These are phyloP conservation scores for Aplocera efformata DNA, from an alignment of 2,888 invertebrate species.

Conservation along the genomic window DNA sequence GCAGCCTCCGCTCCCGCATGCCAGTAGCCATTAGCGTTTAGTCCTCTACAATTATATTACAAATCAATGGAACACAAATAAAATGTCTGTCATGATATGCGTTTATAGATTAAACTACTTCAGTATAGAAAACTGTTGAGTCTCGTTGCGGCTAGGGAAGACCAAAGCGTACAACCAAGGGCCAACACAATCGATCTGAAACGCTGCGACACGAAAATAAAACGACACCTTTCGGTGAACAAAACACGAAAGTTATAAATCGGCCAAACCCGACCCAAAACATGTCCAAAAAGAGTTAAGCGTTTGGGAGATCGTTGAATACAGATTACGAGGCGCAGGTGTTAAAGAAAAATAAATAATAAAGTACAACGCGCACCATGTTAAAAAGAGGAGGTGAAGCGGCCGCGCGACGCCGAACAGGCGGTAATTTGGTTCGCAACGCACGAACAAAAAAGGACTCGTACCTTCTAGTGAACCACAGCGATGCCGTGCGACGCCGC, in stretches of 20 bases:
- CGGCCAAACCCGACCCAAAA: slow-evolving; percentile 58
- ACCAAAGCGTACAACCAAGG: slow-evolving; percentile 49
- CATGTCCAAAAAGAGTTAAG: slow-evolving; percentile 76
- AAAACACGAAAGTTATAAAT: slow-evolving; percentile 70
- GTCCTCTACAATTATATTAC: slow-evolving; percentile 49
- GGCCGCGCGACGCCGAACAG: slow-evolving; percentile 74
- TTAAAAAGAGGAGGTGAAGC: slow-evolving; percentile 68
- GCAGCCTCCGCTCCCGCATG: slow-evolving; percentile 36
- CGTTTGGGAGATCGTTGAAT: slow-evolving; percentile 76
- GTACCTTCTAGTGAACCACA: slow-evolving; percentile 60
- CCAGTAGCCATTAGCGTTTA: slow-evolving; percentile 66
- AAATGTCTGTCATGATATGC: slow-evolving; percentile 19
- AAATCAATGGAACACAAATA: slow-evolving; percentile 31
- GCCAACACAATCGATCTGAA: slow-evolving; percentile 69
- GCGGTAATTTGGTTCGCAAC: slow-evolving; percentile 70
- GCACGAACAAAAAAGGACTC: slow-evolving; percentile 63
- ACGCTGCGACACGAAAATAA: slow-evolving; percentile 68
- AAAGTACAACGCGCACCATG: slow-evolving; percentile 64
- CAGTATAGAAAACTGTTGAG: slow-evolving; percentile 5
- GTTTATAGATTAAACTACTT: no score
- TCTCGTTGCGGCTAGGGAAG: slow-evolving; percentile 6
- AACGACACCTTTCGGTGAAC: slow-evolving; percentile 70
- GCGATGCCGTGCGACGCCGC: slow-evolving; percentile 31
- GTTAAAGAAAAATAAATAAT: slow-evolving; percentile 81
- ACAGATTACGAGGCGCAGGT: slow-evolving; percentile 78